Evolutionary conservation across 2,113 vertebrate species (phyloP), one percentile per base, ranked within the genome.

Genomic region (Actenoides lindsayi): DNA sequence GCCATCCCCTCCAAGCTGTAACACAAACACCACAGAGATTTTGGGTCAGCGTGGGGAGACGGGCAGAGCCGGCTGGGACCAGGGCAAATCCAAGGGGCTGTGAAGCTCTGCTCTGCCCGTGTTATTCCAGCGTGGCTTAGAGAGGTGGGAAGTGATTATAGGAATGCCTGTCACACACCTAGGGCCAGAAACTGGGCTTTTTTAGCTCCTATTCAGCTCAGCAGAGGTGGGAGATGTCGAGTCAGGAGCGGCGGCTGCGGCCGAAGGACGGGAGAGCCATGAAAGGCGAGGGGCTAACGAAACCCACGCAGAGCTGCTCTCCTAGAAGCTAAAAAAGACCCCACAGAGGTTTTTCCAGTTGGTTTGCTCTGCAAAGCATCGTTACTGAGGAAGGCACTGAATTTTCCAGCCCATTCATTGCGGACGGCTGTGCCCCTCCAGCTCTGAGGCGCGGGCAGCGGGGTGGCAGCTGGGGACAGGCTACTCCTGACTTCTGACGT

Each of bases 31-130:
- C 4, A 0, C 19, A 0, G 0, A 35, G 74, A 8, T 85, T 39
- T 30, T 0, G 3, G 79, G 5, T 0, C 5, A 56, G 64, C 14
- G 2, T 3, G 0, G 48, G 68, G 48, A 77, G 54, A 16, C 4
- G 27, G 41, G 39, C 60, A 44, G 64, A 51, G 62, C 41, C 2
- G 1, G 12, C 13, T 1, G 39, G 83, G 70, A 71, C 13, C 7
- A 3, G 0, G 0, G 54, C 1, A 3, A 11, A 31, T 9, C 64
- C 50, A 11, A 14, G 1, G 9, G 54, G 87, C 5, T 67, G 59
- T 30, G 50, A 46, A 11, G 19, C 37, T 48, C 67, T 3, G 2
- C 51, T 24, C 56, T 16, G 18, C 48, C 57, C 2, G 0, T 1
- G 39, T 33, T 11, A 3, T 7, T 13, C 10, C 62, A 33, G 42